A percentile compares a stretch with the other conserved stretches of the same genome.
Evolutionary conservation across 2,113 vertebrate genomes (phyloP).

Genomic region (Brachyhypopomus occidentalis): DNA sequence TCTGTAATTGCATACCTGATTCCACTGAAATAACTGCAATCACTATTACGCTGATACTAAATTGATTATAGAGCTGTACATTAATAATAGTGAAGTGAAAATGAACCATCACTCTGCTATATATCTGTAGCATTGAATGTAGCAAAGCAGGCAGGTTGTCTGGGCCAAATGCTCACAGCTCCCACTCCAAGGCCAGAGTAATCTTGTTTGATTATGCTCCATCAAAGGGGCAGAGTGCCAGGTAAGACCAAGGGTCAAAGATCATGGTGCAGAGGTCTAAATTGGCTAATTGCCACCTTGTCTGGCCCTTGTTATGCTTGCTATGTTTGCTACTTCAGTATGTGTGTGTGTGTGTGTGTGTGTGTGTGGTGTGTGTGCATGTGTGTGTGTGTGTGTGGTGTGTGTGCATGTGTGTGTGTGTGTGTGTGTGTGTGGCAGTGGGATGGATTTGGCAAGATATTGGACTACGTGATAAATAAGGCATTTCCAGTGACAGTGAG

Average conservation of each 20-base stretch:
- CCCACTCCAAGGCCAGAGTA: not conserved
- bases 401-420: too few species aligned
- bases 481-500: not conserved
- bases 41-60: not conserved
- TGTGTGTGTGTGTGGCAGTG: too few species aligned
- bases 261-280: conserved; percentile 12
- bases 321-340: not conserved
- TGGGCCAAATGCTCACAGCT: not conserved
- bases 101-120: not conserved
- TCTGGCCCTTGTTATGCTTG: conserved; percentile 7
- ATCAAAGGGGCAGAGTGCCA: not conserved
- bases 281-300: conserved; percentile 22
- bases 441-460: not conserved
- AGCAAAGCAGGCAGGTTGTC: not conserved
- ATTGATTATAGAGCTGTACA: too few species aligned
- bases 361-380: too few species aligned
- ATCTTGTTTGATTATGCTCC: not conserved
- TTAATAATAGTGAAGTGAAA: not conserved
- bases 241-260: not conserved
- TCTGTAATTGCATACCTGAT: not conserved
- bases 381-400: not conserved
- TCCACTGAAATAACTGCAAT: conserved; percentile 10
- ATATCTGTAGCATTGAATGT: not conserved
- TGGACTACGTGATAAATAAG: not conserved
- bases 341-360: not conserved